These are phyloP conservation scores for Amblyjoppa proteus DNA, from an alignment of 2,888 invertebrate genomes.

Conservation along the genomic window DNA sequence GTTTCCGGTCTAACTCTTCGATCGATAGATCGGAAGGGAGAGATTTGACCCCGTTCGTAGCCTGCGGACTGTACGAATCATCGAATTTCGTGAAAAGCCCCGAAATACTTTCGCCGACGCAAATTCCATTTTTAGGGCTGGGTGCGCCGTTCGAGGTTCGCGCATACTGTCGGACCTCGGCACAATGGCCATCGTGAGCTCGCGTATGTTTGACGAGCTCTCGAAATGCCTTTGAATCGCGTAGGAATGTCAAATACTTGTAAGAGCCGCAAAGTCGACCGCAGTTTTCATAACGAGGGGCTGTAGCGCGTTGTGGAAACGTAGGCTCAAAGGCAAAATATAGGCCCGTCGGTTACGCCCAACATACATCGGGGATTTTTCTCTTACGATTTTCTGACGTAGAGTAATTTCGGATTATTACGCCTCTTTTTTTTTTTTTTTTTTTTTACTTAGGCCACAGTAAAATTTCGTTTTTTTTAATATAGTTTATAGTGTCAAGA, in stretches of 20 bases:
- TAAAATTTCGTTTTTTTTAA: no score
- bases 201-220: conserved; percentile 1
- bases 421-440: no score
- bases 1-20: background rate
- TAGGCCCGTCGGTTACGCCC: background rate
- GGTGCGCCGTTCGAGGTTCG: background rate
- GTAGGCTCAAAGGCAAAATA: background rate
- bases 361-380: background rate
- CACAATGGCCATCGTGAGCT: background rate
- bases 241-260: conserved; percentile 38
- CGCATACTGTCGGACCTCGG: background rate
- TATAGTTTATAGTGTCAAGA: no score
- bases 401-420: background rate
- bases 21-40: conserved; percentile 2
- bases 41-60: conserved; percentile 7
- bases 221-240: conserved; percentile 27
- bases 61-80: background rate
- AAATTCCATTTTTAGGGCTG: conserved; percentile 11
- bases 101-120: background rate
- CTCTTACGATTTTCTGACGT: background rate
- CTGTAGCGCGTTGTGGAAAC: background rate
- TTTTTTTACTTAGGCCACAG: no score
- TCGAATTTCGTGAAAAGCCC: conserved; percentile 1
- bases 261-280: conserved; percentile 23
- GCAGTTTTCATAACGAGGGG: conserved; percentile 16